Conservation (phyloP, 2,113 vertebrate species). For the Dicaeum eximium region DNA sequence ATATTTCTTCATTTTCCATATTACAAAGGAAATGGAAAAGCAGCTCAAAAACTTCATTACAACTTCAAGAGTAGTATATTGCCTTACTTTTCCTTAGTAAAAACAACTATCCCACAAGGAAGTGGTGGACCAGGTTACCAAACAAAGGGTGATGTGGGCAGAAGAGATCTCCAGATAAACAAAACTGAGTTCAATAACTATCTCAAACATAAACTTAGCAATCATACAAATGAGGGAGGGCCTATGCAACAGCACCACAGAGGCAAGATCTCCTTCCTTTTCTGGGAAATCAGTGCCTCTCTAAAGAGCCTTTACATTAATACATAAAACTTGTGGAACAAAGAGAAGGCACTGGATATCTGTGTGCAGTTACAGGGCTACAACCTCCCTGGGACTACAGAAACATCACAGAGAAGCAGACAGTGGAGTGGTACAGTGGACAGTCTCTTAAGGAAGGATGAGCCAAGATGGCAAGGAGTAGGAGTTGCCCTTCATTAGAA, state of each 20-base stretch:
- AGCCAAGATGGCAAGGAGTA: background rate
- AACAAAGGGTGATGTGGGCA: background rate
- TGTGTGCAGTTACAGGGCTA: background rate
- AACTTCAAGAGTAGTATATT: background rate
- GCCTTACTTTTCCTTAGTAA: background rate
- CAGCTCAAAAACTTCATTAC: background rate
- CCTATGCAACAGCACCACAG: background rate
- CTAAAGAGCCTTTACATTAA: background rate
- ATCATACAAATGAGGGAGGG: background rate
- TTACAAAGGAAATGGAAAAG: background rate
- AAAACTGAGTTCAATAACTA: background rate
- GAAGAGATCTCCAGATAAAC: background rate
- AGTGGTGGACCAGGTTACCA: background rate
- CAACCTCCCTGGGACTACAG: background rate
- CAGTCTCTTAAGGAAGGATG: background rate
- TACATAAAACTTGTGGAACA: background rate
- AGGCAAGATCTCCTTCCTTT: background rate
- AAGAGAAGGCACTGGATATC: background rate
- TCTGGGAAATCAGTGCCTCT: background rate
- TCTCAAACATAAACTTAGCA: background rate
- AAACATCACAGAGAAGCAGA: accelerated
- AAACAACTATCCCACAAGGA: background rate
- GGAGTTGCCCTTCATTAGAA: background rate
- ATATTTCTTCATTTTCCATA: background rate
- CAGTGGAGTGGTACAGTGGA: background rate